Percentiles rank a stretch among this genome's conserved stretches.
Conservation (phyloP, 2,797 vertebrate species). For the Cyprinella venusta region DNA sequence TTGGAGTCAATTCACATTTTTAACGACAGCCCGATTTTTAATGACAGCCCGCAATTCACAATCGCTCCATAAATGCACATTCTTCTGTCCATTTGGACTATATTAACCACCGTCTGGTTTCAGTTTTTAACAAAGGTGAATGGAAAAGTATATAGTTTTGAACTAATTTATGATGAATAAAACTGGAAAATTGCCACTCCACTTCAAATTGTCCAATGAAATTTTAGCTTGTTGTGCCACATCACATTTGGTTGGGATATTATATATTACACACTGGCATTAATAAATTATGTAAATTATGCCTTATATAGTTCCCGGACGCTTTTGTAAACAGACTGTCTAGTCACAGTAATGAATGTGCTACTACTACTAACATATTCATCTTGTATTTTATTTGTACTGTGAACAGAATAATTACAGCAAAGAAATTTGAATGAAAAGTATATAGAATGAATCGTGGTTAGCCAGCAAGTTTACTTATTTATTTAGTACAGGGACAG, state of each 20-base stretch:
- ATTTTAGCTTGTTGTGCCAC: background rate
- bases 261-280: background rate
- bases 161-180: background rate
- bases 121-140: no score
- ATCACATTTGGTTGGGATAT: background rate
- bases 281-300: background rate
- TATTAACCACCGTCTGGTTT: no score
- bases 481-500: no score
- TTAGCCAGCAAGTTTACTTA: background rate
- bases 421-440: background rate
- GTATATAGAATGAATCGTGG: background rate
- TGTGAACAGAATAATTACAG: background rate
- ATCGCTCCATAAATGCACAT: background rate
- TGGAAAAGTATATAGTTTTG: background rate
- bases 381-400: background rate
- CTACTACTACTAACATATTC: background rate
- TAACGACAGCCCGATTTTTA: background rate
- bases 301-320: background rate
- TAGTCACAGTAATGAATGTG: background rate
- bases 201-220: background rate
- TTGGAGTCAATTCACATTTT: background rate
- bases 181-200: background rate
- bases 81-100: background rate
- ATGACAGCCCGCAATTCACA: background rate
- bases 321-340: background rate